Base-by-base conservation (phyloP, 2,113 vertebrate species). In the Menura novaehollandiae region DNA sequence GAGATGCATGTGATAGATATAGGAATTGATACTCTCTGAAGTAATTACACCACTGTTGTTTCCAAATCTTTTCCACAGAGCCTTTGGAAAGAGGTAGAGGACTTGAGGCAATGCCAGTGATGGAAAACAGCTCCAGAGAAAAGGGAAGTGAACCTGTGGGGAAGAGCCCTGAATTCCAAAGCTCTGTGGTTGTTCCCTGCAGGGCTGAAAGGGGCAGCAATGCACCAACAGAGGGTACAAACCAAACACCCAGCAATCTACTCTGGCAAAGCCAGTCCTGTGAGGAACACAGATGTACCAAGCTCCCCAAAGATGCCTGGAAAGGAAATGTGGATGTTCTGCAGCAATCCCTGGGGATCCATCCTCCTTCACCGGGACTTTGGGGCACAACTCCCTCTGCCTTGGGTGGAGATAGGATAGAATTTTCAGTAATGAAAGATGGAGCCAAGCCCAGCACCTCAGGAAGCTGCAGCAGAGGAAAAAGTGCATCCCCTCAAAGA, bases 41-140 rank as follows among this genome's bases (percentile, higher is more conserved):
- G 30, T 32, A 62, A 24, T 83, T 33, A 64, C 44, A 27, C 2
- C 22, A 10, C 7, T 91, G 8, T 18, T 60, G 12, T 90, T 93
- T 85, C 74, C 33, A 62, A 82, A 91, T 71, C 37, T 63, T 74
- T 58, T 66, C 55, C 66, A 41, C 89, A 97, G 96, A 66, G 33
- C 39, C 53, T 18, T 46, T 39, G 85, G 64, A 39, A 55, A 58
- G 55, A 69, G 22, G 8, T 10, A 5, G 9, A 80, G 52, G 68
- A 52, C 11, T 41, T 39, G 22, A 11, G 35, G 41, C 59, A 13
- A 12, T 8, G 20, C 21, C 60, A 51, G 46, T 0, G 2, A 6
- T 15, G 35, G 52, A 44, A 77, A 90, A 24, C 5, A 81, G 56
- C 67, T 64, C 13, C 19, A 53, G 63, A 63, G 56, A 27, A n/a